Evolutionary conservation across 1,140 invertebrate species (phyloP), one percentile per base, ranked within the genome.

Genomic region (Mizuhopecten yessoensis): DNA sequence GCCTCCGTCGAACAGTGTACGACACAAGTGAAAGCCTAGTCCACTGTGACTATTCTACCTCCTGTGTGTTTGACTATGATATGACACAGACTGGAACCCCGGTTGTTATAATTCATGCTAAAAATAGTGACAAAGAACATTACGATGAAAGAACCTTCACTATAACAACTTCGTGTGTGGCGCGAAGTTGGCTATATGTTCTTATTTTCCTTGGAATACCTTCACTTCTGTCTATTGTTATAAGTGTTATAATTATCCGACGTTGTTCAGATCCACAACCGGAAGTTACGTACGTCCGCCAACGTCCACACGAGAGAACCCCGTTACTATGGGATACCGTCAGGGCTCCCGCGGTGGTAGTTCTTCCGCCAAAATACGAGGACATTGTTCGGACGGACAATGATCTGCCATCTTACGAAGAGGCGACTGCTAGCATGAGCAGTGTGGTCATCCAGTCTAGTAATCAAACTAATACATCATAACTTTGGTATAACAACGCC

Each of bases 281-380:
- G 11, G 23, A n/a, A 75, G 15, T 75, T 3, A n/a, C 57, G n/a
- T 17, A 75, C 2, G 29, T 9, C 9, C 0, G 23, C 11, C 5
- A 5, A 75, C 0, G 23, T 29, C n/a, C 57, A 75, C 3, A 75
- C 57, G 57, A 75, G 57, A 75, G 57, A n/a, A 75, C 57, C 23
- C 57, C 57, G 57, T 17, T 75, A 75, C n/a, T 75, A 75, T 75
- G 57, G 57, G 57, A 75, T 75, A 75, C 57, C 57, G 23, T 29
- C 11, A 23, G n/a, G 23, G 23, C 57, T 75, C 57, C 57, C 0
- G 57, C 57, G 17, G 57, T 75, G 5, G 57, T 75, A 29, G n/a
- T 75, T 29, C 57, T 75, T 75, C 57, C 57, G 11, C 57, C 57
- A 17, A 75, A 75, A 75, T 75, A 75, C 29, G 57, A 75, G 23